A percentile compares a stretch with the other conserved stretches of the same genome.
These are phyloP conservation scores for Scleropages formosus DNA, from an alignment of 2,797 vertebrate species.

Conservation along the genomic window DNA sequence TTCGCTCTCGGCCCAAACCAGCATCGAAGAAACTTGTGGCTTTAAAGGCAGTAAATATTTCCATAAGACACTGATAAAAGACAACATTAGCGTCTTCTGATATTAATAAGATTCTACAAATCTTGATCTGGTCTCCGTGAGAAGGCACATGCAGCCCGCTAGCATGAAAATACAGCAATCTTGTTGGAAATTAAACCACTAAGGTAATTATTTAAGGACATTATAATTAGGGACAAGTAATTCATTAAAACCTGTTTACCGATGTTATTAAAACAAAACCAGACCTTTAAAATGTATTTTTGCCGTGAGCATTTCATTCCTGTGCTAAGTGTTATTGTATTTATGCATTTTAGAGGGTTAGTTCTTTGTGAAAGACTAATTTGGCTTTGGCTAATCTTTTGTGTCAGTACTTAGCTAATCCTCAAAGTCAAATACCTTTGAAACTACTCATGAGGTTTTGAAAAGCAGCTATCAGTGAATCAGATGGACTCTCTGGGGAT, in stretches of 20 bases:
- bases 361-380: conserved; percentile 11
- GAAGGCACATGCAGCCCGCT: conserved; percentile 47
- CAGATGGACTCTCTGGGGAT: conserved; percentile 14
- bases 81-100: conserved; percentile 40
- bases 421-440: conserved; percentile 37
- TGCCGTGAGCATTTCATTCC: conserved; percentile 37
- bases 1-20: conserved; percentile 15
- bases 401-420: conserved; percentile 33
- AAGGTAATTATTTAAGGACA: conserved; percentile 60
- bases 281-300: conserved; percentile 35
- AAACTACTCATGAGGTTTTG: conserved; percentile 32
- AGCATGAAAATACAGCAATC: conserved; percentile 54
- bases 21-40: conserved; percentile 33
- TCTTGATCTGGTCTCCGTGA: conserved; percentile 43
- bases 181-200: conserved; percentile 66
- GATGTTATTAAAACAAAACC: conserved; percentile 54
- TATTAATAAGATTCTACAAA: conserved; percentile 52
- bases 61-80: conserved; percentile 38
- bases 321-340: conserved; percentile 37
- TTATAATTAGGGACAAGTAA: conserved; percentile 56
- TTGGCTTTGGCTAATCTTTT: conserved; percentile 35
- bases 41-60: conserved; percentile 52
- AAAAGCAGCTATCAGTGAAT: conserved; percentile 28
- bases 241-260: conserved; percentile 61
- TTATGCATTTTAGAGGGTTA: not conserved